These are phyloP conservation scores for Platichthys stellatus DNA, from an alignment of 2,113 vertebrate species.

Conservation along the genomic window DNA sequence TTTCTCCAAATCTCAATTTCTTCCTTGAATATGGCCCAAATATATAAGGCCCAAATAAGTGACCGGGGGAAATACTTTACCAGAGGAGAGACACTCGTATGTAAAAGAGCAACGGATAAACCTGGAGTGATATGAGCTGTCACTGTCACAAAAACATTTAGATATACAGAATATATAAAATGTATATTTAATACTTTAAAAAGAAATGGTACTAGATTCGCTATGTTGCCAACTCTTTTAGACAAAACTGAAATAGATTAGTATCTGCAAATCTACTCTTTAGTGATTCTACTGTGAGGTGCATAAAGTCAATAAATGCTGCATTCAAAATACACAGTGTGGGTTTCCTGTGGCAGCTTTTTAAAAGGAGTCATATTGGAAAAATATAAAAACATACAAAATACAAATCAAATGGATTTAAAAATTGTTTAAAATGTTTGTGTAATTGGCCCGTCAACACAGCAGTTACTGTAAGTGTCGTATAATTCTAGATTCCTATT, in stretches of 20 bases:
- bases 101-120: conserved; percentile 45
- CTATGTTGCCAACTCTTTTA: conserved; percentile 43
- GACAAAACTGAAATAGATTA: conserved; percentile 54
- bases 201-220: conserved; percentile 36
- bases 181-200: conserved; percentile 66
- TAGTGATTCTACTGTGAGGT: conserved; percentile 39
- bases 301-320: conserved; percentile 54
- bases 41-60: not conserved
- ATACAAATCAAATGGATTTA: conserved; percentile 78
- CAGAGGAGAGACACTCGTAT: conserved; percentile 38
- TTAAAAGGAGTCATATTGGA: conserved; percentile 68
- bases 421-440: conserved; percentile 66
- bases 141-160: conserved; percentile 71
- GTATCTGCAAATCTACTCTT: conserved; percentile 57
- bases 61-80: not conserved
- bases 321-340: conserved; percentile 43
- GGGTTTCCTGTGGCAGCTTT: conserved; percentile 53
- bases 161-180: conserved; percentile 77
- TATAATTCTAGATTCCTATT: conserved; percentile 44
- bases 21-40: too few species aligned
- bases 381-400: conserved; percentile 86
- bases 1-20: not conserved
- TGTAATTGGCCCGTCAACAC: conserved; percentile 60
- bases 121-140: conserved; percentile 53
- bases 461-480: conserved; percentile 36